Conservation (phyloP, 2,888 invertebrate species). For the Rhabditoides inermis region DNA sequence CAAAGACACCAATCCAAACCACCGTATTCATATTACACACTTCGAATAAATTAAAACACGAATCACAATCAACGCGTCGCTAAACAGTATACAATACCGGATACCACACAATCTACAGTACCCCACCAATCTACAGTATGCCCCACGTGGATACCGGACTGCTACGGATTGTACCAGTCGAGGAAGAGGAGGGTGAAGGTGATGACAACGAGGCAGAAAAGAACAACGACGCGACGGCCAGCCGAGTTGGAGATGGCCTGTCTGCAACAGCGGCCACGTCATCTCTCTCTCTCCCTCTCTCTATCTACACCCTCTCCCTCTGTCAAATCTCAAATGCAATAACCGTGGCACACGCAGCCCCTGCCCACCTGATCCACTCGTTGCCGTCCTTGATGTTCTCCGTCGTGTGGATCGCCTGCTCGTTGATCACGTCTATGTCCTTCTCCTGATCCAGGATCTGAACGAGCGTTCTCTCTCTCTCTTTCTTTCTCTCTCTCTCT, state of each 20-base stretch:
- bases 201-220: slow-evolving; percentile 89
- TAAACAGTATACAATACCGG: too few relatives aligned
- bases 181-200: slow-evolving; percentile 88
- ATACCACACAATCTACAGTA: too few relatives aligned
- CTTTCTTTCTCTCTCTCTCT: too few relatives aligned
- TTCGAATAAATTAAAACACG: too few relatives aligned
- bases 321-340: background rate
- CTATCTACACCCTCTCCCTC: too few relatives aligned
- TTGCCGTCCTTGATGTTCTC: slow-evolving; percentile 93
- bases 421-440: slow-evolving; percentile 81
- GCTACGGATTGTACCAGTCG: slow-evolving; percentile 91
- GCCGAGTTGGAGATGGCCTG: slow-evolving; percentile 92
- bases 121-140: too few relatives aligned
- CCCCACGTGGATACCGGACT: too few relatives aligned
- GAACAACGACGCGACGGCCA: slow-evolving; percentile 80
- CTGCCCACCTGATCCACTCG: slow-evolving; percentile 79
- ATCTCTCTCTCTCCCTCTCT: too few relatives aligned
- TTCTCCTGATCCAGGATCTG: slow-evolving; percentile 64
- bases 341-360: background rate
- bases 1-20: too few relatives aligned
- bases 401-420: slow-evolving; percentile 78
- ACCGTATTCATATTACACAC: too few relatives aligned
- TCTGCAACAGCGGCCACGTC: slow-evolving; percentile 30
- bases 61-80: too few relatives aligned
- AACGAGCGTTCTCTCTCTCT: slow-evolving; percentile 1